Evolutionary conservation across 2,888 invertebrate species (phyloP).

Genomic region (Siphlonurus alternatus): DNA sequence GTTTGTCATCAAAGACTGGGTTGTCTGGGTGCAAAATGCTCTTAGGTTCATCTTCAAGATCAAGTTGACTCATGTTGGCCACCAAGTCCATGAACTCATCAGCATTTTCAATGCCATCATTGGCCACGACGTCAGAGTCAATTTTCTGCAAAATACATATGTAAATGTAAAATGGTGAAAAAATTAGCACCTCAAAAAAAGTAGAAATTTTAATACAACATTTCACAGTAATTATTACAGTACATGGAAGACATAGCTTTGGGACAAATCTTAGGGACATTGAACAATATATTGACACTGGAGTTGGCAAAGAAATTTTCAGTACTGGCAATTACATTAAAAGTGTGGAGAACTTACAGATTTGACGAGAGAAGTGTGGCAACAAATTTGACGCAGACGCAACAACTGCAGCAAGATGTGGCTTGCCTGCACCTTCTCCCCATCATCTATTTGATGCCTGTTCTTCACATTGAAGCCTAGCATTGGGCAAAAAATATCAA

Average conservation of each 20-base stretch:
- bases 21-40: slow-evolving; percentile 38
- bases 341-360: slow-evolving; percentile 30
- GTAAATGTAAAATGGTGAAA: no score
- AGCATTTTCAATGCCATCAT: slow-evolving; percentile 26
- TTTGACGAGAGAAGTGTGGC: slow-evolving; percentile 71
- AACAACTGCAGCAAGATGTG: slow-evolving; percentile 65
- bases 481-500: no score
- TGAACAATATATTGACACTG: no score
- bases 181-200: no score
- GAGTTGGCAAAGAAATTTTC: no score
- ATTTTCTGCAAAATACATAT: background rate
- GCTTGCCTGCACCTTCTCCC: slow-evolving; percentile 28
- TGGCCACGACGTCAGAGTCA: slow-evolving; percentile 18
- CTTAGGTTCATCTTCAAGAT: slow-evolving; percentile 9
- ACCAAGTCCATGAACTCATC: slow-evolving; percentile 38
- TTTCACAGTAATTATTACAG: background rate
- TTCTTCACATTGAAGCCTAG: background rate
- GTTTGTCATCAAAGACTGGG: slow-evolving; percentile 46
- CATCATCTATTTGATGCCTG: background rate
- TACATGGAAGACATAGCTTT: background rate
- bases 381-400: slow-evolving; percentile 73
- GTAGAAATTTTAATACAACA: no score
- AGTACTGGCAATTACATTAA: no score
- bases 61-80: slow-evolving; percentile 42
- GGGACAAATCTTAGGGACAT: background rate